A percentile compares a stretch with the other conserved stretches of the same genome.
Conservation (phyloP, 2,888 invertebrate genomes). For the Tenthredo mesomela region DNA sequence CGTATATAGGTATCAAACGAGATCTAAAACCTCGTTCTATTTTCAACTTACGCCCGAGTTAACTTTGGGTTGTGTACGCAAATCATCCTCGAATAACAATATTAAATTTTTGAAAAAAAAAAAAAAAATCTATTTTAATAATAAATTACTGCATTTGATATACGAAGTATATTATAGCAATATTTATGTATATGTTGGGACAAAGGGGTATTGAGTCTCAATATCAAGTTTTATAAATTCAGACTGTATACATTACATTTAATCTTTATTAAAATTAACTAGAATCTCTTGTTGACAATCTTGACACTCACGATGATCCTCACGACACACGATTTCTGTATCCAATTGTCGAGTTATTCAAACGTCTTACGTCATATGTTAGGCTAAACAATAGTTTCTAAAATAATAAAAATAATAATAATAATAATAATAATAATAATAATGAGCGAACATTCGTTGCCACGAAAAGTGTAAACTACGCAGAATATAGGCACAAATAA, state of each 20-base stretch:
- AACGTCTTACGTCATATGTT: background rate
- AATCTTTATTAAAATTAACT: background rate
- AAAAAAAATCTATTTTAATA: background rate
- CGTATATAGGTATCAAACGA: background rate
- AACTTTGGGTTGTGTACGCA: background rate
- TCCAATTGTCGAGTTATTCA: background rate
- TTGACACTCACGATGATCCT: background rate
- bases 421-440: background rate
- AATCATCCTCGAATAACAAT: background rate
- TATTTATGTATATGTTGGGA: background rate
- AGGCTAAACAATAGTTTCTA: background rate
- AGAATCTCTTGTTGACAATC: background rate
- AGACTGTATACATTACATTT: background rate
- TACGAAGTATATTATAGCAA: background rate
- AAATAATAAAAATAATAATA: background rate
- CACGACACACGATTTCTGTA: background rate
- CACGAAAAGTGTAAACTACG: background rate
- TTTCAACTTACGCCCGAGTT: background rate
- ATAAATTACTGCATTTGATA: background rate
- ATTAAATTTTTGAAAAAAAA: background rate
- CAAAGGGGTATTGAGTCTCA: background rate
- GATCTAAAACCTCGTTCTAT: slow-evolving; percentile 4
- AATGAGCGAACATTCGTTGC: background rate
- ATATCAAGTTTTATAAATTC: background rate
- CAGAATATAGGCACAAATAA: background rate